phyloP scores from a whole-genome alignment of 2,113 vertebrate species.

The Ondatra zibethicus region DNA sequence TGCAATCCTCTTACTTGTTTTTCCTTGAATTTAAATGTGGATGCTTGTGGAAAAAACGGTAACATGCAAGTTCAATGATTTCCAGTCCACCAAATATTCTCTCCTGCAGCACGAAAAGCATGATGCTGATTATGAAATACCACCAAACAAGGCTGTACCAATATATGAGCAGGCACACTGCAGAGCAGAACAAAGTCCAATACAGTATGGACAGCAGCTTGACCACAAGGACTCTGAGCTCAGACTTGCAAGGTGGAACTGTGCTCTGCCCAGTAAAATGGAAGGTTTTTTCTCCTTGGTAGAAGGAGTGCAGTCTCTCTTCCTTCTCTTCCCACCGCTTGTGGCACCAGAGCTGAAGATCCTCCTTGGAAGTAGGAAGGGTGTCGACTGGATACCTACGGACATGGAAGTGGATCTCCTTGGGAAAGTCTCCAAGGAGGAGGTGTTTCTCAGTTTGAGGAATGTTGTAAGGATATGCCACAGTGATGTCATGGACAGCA shows the following conservation, averaged over 20 bases:
- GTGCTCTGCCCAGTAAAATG: slow-evolving; percentile 81
- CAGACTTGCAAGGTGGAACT: slow-evolving; percentile 95
- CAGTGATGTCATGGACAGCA: slow-evolving; percentile 97
- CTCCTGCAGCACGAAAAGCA: slow-evolving; percentile 90
- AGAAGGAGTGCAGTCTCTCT: slow-evolving; percentile 91
- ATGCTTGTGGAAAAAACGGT: slow-evolving; percentile 88
- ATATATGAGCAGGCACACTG: slow-evolving; percentile 88
- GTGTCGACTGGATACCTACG: slow-evolving; percentile 88
- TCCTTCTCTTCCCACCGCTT: slow-evolving; percentile 97
- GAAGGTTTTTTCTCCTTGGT: slow-evolving; percentile 89
- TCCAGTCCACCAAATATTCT: slow-evolving; percentile 94
- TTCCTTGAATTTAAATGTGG: slow-evolving; percentile 79
- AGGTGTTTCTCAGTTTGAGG: slow-evolving; percentile 97
- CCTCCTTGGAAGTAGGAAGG: slow-evolving; percentile 88
- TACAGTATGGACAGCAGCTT: slow-evolving; percentile 93
- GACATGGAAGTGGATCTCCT: slow-evolving; percentile 97
- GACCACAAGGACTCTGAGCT: slow-evolving; percentile 91
- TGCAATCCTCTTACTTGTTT: slow-evolving; percentile 79
- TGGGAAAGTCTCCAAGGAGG: slow-evolving; percentile 93
- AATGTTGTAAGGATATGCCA: slow-evolving; percentile 97
- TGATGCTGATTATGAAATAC: slow-evolving; percentile 88
- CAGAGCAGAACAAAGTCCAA: slow-evolving; percentile 92
- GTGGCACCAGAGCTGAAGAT: slow-evolving; percentile 94
- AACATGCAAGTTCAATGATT: slow-evolving; percentile 93
- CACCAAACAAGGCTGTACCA: slow-evolving; percentile 88